Evolutionary conservation across 2,113 vertebrate species (phyloP).

Genomic region (Pterocles orientalis): DNA sequence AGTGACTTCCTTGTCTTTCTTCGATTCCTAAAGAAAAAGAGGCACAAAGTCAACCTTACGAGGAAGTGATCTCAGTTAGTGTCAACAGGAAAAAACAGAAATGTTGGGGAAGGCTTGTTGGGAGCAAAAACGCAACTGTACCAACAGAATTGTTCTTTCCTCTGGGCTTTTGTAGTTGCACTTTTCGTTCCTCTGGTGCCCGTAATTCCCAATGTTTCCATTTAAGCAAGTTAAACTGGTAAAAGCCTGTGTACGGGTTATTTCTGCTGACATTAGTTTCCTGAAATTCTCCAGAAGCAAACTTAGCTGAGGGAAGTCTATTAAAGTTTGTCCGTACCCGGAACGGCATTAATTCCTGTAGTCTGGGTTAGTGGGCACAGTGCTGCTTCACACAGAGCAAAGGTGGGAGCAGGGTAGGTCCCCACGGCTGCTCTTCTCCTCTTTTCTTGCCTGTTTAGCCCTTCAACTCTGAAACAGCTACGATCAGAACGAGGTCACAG

Average conservation of each 20-base stretch:
- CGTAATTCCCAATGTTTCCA: neutral
- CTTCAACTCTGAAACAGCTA: neutral
- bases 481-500: neutral
- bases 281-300: neutral
- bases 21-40: neutral
- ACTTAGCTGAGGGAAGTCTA: neutral
- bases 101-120: neutral
- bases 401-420: neutral
- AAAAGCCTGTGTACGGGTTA: neutral
- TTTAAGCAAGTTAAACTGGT: neutral
- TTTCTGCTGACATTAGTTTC: neutral
- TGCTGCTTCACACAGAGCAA: neutral
- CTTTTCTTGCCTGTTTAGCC: neutral
- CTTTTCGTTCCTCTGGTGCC: neutral
- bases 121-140: neutral
- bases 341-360: neutral
- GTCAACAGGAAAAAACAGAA: neutral
- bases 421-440: neutral
- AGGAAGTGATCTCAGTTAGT: neutral
- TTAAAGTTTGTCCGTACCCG: neutral
- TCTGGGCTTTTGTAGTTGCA: neutral
- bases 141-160: neutral
- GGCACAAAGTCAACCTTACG: neutral
- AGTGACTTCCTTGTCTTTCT: neutral
- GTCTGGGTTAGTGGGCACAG: neutral